Conservation (phyloP, 2,888 invertebrate species). For the Nymphalis polychloros region DNA sequence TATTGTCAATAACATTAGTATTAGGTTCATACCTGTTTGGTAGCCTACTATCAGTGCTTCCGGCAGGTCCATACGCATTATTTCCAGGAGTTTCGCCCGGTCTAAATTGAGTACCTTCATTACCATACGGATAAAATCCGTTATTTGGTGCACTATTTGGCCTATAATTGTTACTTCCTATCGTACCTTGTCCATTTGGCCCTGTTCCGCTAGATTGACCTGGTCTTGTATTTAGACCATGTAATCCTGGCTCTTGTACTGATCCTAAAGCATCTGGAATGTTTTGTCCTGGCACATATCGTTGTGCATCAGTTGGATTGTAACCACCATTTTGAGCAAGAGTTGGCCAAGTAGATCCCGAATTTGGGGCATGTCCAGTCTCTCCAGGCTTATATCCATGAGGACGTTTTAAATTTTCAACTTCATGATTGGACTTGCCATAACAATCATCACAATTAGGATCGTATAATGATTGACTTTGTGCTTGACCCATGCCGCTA, state of each 20-base stretch:
- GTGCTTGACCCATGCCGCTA: constrained; percentile 94
- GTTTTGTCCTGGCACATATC: neutral
- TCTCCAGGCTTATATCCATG: constrained; percentile 23
- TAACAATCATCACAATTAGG: constrained; percentile 86
- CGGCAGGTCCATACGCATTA: constrained; percentile 1
- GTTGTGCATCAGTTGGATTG: constrained; percentile 8
- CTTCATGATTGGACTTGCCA: constrained; percentile 54
- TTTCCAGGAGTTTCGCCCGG: constrained; percentile 8
- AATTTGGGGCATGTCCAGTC: constrained; percentile 22
- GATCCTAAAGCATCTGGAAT: neutral
- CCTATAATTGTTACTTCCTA: constrained; percentile 17
- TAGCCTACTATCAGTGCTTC: constrained; percentile 8
- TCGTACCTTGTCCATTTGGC: constrained; percentile 13
- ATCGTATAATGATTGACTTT: constrained; percentile 89
- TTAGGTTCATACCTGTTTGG: constrained; percentile 10
- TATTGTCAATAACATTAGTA: neutral
- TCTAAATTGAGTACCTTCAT: constrained; percentile 11
- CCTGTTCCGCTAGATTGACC: neutral
- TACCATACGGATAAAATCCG: constrained; percentile 16
- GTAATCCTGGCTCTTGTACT: constrained; percentile 17
- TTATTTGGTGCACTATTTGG: constrained; percentile 21
- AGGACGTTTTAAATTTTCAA: constrained; percentile 51
- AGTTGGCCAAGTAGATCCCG: constrained; percentile 27
- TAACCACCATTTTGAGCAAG: constrained; percentile 17
- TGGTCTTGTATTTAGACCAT: neutral